Evolutionary conservation across 2,113 vertebrate genomes (phyloP).

Genomic region (Limanda limanda): DNA sequence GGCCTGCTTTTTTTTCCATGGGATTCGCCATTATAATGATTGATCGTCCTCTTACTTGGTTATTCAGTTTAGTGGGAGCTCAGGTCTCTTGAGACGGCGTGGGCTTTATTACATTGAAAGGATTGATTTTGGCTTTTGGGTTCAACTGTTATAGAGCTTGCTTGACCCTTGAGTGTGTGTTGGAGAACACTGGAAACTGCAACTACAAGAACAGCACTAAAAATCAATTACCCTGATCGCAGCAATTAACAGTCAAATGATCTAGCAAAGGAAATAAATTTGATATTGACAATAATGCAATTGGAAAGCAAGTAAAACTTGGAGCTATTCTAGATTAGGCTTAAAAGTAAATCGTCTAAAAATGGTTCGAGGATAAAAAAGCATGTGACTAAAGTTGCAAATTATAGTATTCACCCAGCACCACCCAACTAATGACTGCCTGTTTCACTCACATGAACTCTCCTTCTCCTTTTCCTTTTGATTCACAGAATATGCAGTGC

Average conservation of each 20-base stretch:
- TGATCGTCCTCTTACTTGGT: slow-evolving; percentile 5
- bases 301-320: neutral
- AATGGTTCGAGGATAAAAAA: neutral
- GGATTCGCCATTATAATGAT: neutral
- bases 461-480: neutral
- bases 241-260: slow-evolving; percentile 18
- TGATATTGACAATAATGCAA: neutral
- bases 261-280: slow-evolving; percentile 3
- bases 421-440: neutral
- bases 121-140: slow-evolving; percentile 29
- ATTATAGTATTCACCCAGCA: slow-evolving; percentile 5
- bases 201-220: slow-evolving; percentile 8
- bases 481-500: slow-evolving; percentile 3
- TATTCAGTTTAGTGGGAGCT: neutral
- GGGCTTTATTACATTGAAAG: slow-evolving; percentile 10
- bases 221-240: slow-evolving; percentile 37
- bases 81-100: neutral
- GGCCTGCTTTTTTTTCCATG: neutral
- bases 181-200: slow-evolving; percentile 18
- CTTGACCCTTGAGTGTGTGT: slow-evolving; percentile 9
- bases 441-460: slow-evolving; percentile 4
- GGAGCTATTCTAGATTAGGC: neutral
- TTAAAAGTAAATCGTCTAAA: neutral
- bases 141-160: slow-evolving; percentile 5
- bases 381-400: neutral